Base-by-base conservation (phyloP, 2,888 invertebrate genomes). In the Amblyjoppa fuscipennis region DNA sequence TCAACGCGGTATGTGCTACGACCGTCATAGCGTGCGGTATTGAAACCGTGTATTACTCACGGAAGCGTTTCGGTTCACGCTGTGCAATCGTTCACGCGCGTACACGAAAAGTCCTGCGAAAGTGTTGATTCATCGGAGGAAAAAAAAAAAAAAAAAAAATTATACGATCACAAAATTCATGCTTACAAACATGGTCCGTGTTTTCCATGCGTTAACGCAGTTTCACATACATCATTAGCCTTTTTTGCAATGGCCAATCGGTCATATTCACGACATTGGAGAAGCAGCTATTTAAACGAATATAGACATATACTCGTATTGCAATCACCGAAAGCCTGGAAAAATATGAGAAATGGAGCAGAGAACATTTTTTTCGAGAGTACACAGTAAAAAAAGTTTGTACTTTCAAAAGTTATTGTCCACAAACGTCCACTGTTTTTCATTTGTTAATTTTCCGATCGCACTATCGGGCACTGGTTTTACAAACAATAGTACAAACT, bases 1-100 rank as follows among this genome's bases (percentile, higher is more conserved):
- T 75, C 70, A 49, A 70, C 78, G 25, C 68, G 64, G 49, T 20
- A 41, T 68, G 28, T 34, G 16, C 59, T 31, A 31, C 31, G 16
- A 11, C 34, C 61, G 11, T 41, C 56, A n/a, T 66, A n/a, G 25
- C 51, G 25, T 38, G 38, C 41, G 38, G 6, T 76, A 68, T 68
- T 51, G 53, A 38, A 76, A 38, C 66, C 31, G 3, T 59, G 16
- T 70, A 49, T 68, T 69, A 38, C 34, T 13, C 31, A 5, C 64
- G 16, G 34, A 34, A 64, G 7, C 34, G 31, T 64, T 64, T 34
- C 31, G 3, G 31, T 64, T 64, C 64, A 34, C 31, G 61, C 28
- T 28, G 5, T 64, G 16, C 34, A 13, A 64, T 6, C 13, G 34
- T 64, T 64, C 16, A 31, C 31, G 5, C 16, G 6, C 7, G 16